These are phyloP conservation scores for Hydra vulgaris DNA, from an alignment of 30 jellyfish, hydroid and myxozoan genomes.

Conservation along the genomic window DNA sequence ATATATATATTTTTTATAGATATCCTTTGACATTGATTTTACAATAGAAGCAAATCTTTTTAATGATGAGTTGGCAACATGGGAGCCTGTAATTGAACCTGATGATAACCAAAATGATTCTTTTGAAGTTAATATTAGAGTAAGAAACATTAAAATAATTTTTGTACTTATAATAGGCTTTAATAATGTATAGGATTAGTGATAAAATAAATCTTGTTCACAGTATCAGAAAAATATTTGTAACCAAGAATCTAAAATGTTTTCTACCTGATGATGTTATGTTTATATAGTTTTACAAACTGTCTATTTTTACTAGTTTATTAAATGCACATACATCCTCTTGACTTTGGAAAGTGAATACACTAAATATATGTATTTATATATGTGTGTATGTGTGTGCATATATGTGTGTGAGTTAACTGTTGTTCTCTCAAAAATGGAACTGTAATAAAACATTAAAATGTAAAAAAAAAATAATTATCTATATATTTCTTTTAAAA, in stretches of 20 bases:
- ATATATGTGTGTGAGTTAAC: background rate
- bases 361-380: too few relatives aligned
- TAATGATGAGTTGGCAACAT: slow-evolving; percentile 35
- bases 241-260: background rate
- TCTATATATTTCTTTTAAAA: too few relatives aligned
- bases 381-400: slow-evolving; percentile 9
- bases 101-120: background rate
- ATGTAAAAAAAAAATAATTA: too few relatives aligned
- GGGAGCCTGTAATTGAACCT: slow-evolving; percentile 58
- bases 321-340: too few relatives aligned
- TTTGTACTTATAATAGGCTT: too few relatives aligned
- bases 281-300: too few relatives aligned
- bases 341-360: too few relatives aligned
- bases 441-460: background rate
- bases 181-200: too few relatives aligned
- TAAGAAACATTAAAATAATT: slow-evolving; percentile 9
- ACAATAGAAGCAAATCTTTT: slow-evolving; percentile 25
- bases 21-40: slow-evolving; percentile 7
- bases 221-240: too few relatives aligned
- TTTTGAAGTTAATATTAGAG: slow-evolving; percentile 33
- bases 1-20: slow-evolving; percentile 11
- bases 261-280: too few relatives aligned
- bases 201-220: too few relatives aligned
- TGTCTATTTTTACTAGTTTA: too few relatives aligned
- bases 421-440: background rate